Base-by-base conservation (phyloP, 2,888 invertebrate genomes). In the Euclidia mi region DNA sequence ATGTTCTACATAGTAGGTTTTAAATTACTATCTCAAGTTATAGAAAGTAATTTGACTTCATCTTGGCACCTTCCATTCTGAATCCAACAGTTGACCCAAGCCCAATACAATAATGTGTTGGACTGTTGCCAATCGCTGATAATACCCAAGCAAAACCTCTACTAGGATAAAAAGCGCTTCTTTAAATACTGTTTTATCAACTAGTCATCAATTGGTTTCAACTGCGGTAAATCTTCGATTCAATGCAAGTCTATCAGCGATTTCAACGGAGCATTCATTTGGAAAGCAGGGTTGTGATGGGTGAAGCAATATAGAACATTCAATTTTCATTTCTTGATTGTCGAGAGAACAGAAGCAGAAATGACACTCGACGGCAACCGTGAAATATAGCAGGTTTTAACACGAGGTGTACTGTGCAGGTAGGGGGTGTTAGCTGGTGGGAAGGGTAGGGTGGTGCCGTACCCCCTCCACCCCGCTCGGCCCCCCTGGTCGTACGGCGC, bases 381-480 rank as follows among this genome's bases (percentile, higher is more conserved):
- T 88, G 81, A 89, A 90, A 89, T 91, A 90, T 85, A 82, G 83
- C 78, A 80, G 84, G 83, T 90, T 91, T 89, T 88, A 88, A 88
- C 87, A 88, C 84, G 78, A 75, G 79, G 74, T 79, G n/a, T n/a
- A n/a, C n/a, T n/a, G n/a, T n/a, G 77, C 75, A 73, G 78, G 84
- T 81, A 83, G 78, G 84, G 79, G 82, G 77, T 71, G 64, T 63
- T 60, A 56, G 66, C 66, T 75, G 78, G 76, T 76, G 72, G 80
- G 75, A 62, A n/a, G 58, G 70, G 59, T 56, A 67, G 68, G 56
- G 71, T 14, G 45, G 45, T 9, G 60, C 57, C 55, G 56, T 34
- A 35, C 55, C 55, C 18, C 60, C 65, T 67, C 64, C 68, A 43
- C 47, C 57, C 45, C 61, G 55, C 50, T 12, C 55, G 63, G 50